Evolutionary conservation across 1,140 invertebrate species (phyloP).

Genomic region (Cardiocondyla obscurior): DNA sequence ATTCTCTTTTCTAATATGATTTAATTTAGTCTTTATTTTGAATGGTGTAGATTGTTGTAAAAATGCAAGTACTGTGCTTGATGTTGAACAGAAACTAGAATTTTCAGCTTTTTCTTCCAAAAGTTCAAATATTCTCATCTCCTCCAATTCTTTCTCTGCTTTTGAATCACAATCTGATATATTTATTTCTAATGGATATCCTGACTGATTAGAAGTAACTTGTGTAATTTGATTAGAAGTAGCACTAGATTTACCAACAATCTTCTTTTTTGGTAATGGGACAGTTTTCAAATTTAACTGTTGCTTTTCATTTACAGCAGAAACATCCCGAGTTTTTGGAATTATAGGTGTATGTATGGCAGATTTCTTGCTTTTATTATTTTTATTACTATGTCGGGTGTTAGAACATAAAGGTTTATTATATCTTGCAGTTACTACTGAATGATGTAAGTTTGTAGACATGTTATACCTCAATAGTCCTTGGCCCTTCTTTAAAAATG

Average conservation of each 20-base stretch:
- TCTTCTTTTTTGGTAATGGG: conserved; percentile 66
- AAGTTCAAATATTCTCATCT: conserved; percentile 88
- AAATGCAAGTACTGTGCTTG: conserved; percentile 86
- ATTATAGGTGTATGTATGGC: background rate
- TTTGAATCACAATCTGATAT: conserved; percentile 79
- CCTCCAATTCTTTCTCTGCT: conserved; percentile 84
- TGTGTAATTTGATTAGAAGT: conserved; percentile 72
- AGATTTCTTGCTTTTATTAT: conserved; percentile 69
- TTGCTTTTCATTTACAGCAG: conserved; percentile 34
- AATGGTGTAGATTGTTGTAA: conserved; percentile 83
- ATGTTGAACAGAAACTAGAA: conserved; percentile 89
- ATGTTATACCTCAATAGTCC: conserved; percentile 80
- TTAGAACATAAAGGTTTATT: conserved; percentile 77
- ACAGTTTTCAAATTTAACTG: conserved; percentile 73
- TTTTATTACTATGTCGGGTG: conserved; percentile 9
- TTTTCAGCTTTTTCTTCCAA: conserved; percentile 88
- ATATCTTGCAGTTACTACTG: conserved; percentile 67
- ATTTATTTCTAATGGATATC: conserved; percentile 76
- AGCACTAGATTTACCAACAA: conserved; percentile 72
- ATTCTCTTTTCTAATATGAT: background rate
- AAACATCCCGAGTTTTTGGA: conserved; percentile 11
- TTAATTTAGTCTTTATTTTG: conserved; percentile 71
- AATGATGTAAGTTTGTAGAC: conserved; percentile 39
- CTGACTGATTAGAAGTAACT: conserved; percentile 49
- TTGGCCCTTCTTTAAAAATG: conserved; percentile 83